These are phyloP conservation scores for Drosophila lini DNA, from an alignment of 1,140 invertebrate species.

Conservation along the genomic window DNA sequence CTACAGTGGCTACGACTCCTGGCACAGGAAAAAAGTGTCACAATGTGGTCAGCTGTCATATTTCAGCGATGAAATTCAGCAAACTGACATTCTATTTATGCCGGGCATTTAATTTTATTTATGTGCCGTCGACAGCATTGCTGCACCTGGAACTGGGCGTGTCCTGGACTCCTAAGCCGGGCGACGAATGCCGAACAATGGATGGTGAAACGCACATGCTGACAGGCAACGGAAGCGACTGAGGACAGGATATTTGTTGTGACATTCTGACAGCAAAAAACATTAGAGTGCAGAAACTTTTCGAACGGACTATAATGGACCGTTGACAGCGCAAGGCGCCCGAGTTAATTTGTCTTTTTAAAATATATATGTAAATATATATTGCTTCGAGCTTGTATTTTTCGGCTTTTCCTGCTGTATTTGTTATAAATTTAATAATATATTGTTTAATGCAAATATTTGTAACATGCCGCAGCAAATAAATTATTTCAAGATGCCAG, in stretches of 20 bases:
- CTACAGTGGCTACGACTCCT: conserved; percentile 5
- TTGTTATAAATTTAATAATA: conserved; percentile 22
- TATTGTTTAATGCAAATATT: conserved; percentile 18
- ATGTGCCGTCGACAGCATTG: conserved; percentile 30
- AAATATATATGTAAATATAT: background rate
- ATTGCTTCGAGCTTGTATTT: too few relatives aligned
- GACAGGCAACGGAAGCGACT: conserved; percentile 1
- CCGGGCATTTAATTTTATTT: conserved; percentile 58
- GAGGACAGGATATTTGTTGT: conserved; percentile 23
- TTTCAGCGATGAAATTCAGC: conserved; percentile 33
- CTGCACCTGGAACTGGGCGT: conserved; percentile 29
- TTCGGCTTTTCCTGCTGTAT: background rate
- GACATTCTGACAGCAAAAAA: conserved; percentile 32
- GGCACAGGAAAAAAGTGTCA: conserved; percentile 18
- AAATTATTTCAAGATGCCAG: conserved; percentile 42
- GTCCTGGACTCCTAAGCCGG: conserved; percentile 16
- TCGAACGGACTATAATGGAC: conserved; percentile 16
- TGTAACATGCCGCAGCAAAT: conserved; percentile 30
- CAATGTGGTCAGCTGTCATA: conserved; percentile 43
- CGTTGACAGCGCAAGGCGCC: conserved; percentile 1
- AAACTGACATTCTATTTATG: conserved; percentile 49
- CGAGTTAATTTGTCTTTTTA: conserved; percentile 9
- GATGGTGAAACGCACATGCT: conserved; percentile 21
- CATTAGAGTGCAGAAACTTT: conserved; percentile 40
- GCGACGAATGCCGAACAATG: conserved; percentile 24